Evolutionary conservation across 2,113 vertebrate genomes (phyloP).

Genomic region (Bothrops jararaca): DNA sequence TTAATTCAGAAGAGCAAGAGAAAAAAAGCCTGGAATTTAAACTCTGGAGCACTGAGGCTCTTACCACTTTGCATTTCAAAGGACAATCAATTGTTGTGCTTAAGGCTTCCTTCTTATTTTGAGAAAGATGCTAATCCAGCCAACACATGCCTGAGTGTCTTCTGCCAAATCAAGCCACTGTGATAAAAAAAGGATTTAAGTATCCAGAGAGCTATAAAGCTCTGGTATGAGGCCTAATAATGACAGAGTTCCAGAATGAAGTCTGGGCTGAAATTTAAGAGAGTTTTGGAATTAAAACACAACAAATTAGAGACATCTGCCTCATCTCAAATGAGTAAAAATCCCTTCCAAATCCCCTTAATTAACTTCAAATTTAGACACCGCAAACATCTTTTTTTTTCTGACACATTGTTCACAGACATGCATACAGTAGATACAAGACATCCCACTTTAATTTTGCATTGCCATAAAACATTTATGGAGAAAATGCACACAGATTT

Average conservation of each 20-base stretch:
- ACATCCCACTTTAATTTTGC: not conserved
- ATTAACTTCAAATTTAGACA: not conserved
- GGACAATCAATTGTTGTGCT: not conserved
- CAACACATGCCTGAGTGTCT: not conserved
- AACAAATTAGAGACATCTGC: not conserved
- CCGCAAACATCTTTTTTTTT: not conserved
- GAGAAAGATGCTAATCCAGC: not conserved
- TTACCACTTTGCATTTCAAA: not conserved
- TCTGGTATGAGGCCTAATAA: not conserved
- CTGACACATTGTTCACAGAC: not conserved
- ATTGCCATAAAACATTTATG: not conserved
- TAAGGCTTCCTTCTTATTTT: not conserved
- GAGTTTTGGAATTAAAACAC: not conserved
- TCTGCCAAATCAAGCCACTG: not conserved
- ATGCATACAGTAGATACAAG: not conserved
- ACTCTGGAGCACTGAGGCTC: not conserved
- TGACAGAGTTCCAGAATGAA: not conserved
- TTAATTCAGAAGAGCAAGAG: not conserved
- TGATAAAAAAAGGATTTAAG: not conserved
- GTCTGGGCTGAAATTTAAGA: not conserved
- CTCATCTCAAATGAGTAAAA: not conserved
- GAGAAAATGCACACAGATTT: conserved; percentile 2
- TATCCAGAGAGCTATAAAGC: not conserved
- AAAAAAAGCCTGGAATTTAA: not conserved
- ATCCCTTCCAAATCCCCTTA: not conserved